These are phyloP conservation scores for Hyperoplus lanceolatus DNA, from an alignment of 2,797 vertebrate genomes.

Conservation along the genomic window DNA sequence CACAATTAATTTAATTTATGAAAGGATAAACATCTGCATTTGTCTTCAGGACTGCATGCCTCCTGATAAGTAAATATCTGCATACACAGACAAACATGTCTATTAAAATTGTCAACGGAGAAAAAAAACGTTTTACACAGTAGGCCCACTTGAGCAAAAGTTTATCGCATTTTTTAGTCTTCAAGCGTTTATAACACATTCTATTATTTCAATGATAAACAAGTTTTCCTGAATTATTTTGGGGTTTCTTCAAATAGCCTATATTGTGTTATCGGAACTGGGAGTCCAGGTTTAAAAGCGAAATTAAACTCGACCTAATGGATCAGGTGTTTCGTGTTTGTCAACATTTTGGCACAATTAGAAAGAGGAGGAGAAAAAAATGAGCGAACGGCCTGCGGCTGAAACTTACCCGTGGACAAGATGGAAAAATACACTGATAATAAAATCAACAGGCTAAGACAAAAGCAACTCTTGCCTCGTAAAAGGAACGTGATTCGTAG, in stretches of 20 bases:
- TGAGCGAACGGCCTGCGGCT: accelerated
- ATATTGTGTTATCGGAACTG: neutral
- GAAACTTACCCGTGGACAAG: neutral
- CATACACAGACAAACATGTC: too few relatives aligned
- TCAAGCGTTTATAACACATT: neutral
- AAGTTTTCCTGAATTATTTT: neutral
- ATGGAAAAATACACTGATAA: neutral
- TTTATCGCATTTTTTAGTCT: neutral
- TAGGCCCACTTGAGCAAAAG: neutral
- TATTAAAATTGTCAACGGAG: neutral
- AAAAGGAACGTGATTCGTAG: constrained; percentile 5
- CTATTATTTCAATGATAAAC: neutral
- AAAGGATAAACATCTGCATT: neutral
- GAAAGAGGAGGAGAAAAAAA: neutral
- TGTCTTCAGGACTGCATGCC: neutral
- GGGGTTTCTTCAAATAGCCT: neutral
- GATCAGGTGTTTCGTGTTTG: neutral
- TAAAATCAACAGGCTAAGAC: neutral
- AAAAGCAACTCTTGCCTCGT: neutral
- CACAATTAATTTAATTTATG: neutral
- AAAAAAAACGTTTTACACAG: neutral
- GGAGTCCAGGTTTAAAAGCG: neutral
- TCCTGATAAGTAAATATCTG: neutral
- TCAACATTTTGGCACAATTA: neutral
- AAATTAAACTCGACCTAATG: neutral